Evolutionary conservation across 2,797 vertebrate species (phyloP).

Genomic region (Enteromius anoplus): DNA sequence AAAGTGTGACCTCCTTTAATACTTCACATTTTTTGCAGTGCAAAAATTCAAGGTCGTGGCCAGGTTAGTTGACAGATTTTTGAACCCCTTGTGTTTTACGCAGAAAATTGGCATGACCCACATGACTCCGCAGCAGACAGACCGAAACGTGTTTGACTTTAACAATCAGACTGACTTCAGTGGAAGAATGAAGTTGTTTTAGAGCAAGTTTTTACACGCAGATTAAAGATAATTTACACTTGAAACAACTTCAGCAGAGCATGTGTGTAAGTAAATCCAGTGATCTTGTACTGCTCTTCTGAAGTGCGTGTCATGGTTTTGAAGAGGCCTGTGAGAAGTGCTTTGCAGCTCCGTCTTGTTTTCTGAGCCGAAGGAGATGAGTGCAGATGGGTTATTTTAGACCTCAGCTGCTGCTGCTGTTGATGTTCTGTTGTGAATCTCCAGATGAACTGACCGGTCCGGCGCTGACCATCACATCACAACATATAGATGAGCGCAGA

Average conservation of each 20-base stretch:
- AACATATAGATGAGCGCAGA: constrained; percentile 26
- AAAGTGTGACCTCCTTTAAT: background rate
- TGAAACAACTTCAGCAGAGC: background rate
- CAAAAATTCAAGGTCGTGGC: background rate
- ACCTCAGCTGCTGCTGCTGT: constrained; percentile 63
- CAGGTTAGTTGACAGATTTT: background rate
- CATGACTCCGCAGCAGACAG: background rate
- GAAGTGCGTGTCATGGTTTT: background rate
- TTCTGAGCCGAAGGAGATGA: constrained; percentile 44
- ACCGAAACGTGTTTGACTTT: background rate
- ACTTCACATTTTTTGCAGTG: background rate
- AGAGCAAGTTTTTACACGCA: background rate
- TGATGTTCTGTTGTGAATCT: constrained; percentile 52
- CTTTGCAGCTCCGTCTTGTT: constrained; percentile 21
- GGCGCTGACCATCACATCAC: constrained; percentile 57
- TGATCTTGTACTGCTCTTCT: background rate
- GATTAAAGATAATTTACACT: background rate
- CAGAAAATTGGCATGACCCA: background rate
- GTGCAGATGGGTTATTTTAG: constrained; percentile 64
- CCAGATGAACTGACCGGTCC: constrained; percentile 63
- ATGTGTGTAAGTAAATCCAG: background rate
- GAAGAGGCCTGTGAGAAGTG: background rate
- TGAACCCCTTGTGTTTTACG: background rate
- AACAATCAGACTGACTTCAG: too few relatives aligned
- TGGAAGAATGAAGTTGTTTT: background rate